Base-by-base conservation (phyloP, 2,797 vertebrate species). In the Peromyscus melanophrys region DNA sequence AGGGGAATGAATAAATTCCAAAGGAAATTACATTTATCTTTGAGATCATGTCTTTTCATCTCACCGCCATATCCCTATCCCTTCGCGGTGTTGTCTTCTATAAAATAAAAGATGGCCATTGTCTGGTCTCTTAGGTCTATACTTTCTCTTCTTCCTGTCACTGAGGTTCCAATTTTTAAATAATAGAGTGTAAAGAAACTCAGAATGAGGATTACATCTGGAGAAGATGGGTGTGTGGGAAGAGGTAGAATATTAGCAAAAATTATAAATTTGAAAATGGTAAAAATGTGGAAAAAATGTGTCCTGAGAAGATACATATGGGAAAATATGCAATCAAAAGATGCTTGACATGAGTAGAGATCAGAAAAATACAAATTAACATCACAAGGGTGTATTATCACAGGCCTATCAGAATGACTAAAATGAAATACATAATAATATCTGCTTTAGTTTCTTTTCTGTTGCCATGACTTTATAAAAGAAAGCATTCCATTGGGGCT, bases 361-460 rank as follows among this genome's bases (percentile, higher is more conserved):
- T 67, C 63, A 57, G 55, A 90, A 9, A 78, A 92, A 52, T 75
- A 11, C 11, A 78, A 94, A 84, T 83, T 61, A 81, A 80, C 95
- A 90, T 40, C 71, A 88, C 29, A 65, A 27, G 9, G 12, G 75
- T 43, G 29, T 88, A 78, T n/a, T 83, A 31, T 11, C 31, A 46
- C 31, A 49, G 25, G 46, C 25, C 49, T 86, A 57, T 69, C n/a
- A 69, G 19, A 81, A 65, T 65, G 19, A 12, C 9, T 73, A 37
- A 92, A 78, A 55, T 78, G 19, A 82, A 40, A 73, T 73, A 29
- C 40, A 29, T 27, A 76, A 29, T 40, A 76, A 76, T 76, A 29
- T 13, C 31, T 55, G 8, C 12, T 55, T 55, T 55, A 80, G 17
- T n/a, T 80, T 55, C 31, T 55, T 80, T 80, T 55, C 19, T 6